Base-by-base conservation (phyloP, 2,113 vertebrate species). In the Tachysurus fulvidraco region DNA sequence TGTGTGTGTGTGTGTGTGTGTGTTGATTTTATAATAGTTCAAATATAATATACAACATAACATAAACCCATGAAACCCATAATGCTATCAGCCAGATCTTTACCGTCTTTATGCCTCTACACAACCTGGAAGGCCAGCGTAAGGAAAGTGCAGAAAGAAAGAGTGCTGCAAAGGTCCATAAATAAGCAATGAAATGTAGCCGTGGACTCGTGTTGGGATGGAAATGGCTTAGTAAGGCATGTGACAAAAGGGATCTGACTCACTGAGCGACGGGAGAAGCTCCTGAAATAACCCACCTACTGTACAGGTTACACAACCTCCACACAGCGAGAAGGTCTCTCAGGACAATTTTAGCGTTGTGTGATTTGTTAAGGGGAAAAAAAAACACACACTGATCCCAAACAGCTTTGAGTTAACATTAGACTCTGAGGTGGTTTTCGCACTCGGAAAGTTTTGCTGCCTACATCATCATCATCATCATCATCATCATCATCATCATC, bases 131-230 rank as follows among this genome's bases (percentile, higher is more conserved):
- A 28, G n/a, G 54, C 1, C 5, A 57, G 67, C 4, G n/a, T 9
- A 25, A 21, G 50, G 30, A 83, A 83, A 36, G 57, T 52, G 41
- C 80, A 86, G 71, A 36, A 44, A 86, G 71, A 36, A 44, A 52
- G 36, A 83, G 50, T 25, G 21, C 19, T 23, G 4, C n/a, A 4
- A 23, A 36, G 36, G 4, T 19, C 36, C 76, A 88, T 59, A 73
- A 78, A 84, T 71, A 81, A 62, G 52, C 21, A 82, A 74, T 71
- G 77, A 88, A 57, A 50, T 16, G 12, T 12, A 23, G 30, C 65
- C 25, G n/a, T 50, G 36, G 25, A 81, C 1, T 25, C 50, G 44
- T 0, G n/a, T 79, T 54, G 4, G 17, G 46, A 64, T 1, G 59
- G 41, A 67, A 59, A 71, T 11, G 4, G 76, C 85, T 71, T 86